Conservation (phyloP, 2,113 vertebrate genomes). For the human region GRCh38 chr4:69821001-69821500, state of each 20-base stretch:
- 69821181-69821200: background rate
- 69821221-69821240: background rate
- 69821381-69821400: background rate
- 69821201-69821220: background rate
- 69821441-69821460: background rate
- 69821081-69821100: background rate
- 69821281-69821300: background rate
- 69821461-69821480: background rate
- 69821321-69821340: background rate
- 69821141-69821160: background rate
- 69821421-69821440: background rate
- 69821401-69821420: background rate
- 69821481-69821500: background rate
- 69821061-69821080: background rate
- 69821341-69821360: background rate
- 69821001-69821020: no score
- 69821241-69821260: background rate
- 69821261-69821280: background rate
- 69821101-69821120: background rate
- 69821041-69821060: background rate
- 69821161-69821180: background rate
- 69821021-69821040: background rate
- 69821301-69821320: background rate
- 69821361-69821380: background rate
- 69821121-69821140: background rate